Evolutionary conservation across 2,888 invertebrate species (phyloP).

Genomic region (Rhagium mordax): DNA sequence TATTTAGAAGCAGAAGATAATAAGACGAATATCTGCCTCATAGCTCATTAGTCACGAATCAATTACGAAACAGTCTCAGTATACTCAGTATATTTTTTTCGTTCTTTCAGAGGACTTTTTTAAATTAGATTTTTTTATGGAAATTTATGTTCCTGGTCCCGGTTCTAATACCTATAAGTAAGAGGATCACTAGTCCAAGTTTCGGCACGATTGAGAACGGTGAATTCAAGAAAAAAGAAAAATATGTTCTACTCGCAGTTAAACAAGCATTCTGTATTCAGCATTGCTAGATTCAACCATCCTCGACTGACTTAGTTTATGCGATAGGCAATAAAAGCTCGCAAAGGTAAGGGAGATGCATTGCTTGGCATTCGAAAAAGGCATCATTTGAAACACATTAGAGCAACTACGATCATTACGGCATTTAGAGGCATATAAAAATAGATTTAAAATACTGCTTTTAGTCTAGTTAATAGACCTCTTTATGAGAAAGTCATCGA

Average conservation of each 20-base stretch:
- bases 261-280: slow-evolving; percentile 8
- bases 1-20: too few species aligned
- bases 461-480: slow-evolving; percentile 21
- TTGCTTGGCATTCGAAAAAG: slow-evolving; percentile 17
- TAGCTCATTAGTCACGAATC: too few species aligned
- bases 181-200: background rate
- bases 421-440: slow-evolving; percentile 21
- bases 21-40: too few species aligned
- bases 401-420: slow-evolving; percentile 23
- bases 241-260: background rate
- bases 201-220: background rate
- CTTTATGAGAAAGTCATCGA: slow-evolving; percentile 22
- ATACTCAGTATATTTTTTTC: too few species aligned
- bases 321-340: slow-evolving; percentile 2
- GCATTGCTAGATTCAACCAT: background rate
- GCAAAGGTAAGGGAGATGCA: slow-evolving; percentile 21
- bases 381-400: slow-evolving; percentile 30
- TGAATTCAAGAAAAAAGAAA: background rate
- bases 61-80: too few species aligned
- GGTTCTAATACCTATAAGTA: too few species aligned
- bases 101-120: too few species aligned
- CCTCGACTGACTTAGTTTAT: background rate
- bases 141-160: too few species aligned
- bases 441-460: slow-evolving; percentile 26
- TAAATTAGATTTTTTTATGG: too few species aligned